Conservation (phyloP, 1,140 invertebrate genomes). For the Aphidius ervi region DNA sequence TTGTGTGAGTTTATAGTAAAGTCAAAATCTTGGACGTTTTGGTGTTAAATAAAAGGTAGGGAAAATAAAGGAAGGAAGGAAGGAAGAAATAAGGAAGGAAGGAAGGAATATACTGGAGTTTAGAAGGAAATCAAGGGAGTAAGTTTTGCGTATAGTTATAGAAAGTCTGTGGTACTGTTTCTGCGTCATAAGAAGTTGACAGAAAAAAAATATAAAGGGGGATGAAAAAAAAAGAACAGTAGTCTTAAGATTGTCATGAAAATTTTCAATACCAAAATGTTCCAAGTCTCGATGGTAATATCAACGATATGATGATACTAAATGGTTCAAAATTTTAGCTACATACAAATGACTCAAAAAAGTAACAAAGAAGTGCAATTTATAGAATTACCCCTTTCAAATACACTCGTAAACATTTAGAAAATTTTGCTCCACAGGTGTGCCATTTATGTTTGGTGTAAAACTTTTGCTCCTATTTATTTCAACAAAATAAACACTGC, state of each 20-base stretch:
- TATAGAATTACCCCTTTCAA: constrained; percentile 42
- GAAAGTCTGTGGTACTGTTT: too few species aligned
- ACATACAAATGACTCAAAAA: constrained; percentile 12
- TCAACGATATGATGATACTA: constrained; percentile 43
- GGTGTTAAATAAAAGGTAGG: neutral
- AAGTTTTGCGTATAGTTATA: neutral
- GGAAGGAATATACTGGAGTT: constrained; percentile 14
- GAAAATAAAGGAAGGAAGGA: neutral
- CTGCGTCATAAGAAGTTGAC: too few species aligned
- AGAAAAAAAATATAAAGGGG: neutral
- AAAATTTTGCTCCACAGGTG: constrained; percentile 55
- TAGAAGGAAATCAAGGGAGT: constrained; percentile 3
- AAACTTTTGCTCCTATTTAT: too few species aligned
- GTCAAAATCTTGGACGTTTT: neutral
- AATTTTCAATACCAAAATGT: constrained; percentile 25
- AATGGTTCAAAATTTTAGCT: constrained; percentile 44
- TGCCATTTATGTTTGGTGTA: constrained; percentile 36
- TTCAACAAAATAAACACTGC: too few species aligned
- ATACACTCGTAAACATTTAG: constrained; percentile 52
- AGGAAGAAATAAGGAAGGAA: constrained; percentile 5
- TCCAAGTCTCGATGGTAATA: constrained; percentile 36
- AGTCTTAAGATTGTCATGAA: constrained; percentile 6
- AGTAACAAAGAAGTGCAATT: constrained; percentile 19
- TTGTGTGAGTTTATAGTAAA: neutral
- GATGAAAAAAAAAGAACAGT: neutral